These are phyloP conservation scores for Pygoscelis adeliae DNA, from an alignment of 2,113 vertebrate genomes.

Conservation along the genomic window DNA sequence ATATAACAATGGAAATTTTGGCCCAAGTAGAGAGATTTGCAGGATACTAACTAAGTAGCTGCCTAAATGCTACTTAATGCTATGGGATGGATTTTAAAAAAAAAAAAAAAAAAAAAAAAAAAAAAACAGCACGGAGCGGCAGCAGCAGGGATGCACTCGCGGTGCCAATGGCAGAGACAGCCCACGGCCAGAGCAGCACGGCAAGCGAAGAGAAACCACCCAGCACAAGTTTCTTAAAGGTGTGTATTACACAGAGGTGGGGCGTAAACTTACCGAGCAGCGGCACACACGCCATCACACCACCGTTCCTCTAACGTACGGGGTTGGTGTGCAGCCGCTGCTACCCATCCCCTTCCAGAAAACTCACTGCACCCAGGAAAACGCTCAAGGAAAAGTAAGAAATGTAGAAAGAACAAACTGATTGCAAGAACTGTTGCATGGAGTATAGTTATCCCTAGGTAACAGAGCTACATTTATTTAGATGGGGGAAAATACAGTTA, in stretches of 20 bases:
- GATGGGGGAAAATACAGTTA: neutral
- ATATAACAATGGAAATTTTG: neutral
- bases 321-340: neutral
- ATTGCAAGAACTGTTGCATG: neutral
- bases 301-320: fast-evolving
- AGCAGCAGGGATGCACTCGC: neutral
- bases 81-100: neutral
- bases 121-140: no score
- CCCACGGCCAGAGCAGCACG: neutral
- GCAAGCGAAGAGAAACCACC: neutral
- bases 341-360: neutral
- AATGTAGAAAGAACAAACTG: neutral
- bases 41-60: neutral
- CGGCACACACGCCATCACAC: fast-evolving
- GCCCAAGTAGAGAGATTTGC: neutral
- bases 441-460: neutral
- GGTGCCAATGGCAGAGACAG: fast-evolving
- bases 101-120: neutral
- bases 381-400: neutral
- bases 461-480: neutral
- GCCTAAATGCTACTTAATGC: neutral
- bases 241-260: neutral
- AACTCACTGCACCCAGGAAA: neutral
- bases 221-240: neutral
- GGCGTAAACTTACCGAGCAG: neutral